Conservation (phyloP, 1,140 invertebrate species). For the Reticulitermes speratus region DNA sequence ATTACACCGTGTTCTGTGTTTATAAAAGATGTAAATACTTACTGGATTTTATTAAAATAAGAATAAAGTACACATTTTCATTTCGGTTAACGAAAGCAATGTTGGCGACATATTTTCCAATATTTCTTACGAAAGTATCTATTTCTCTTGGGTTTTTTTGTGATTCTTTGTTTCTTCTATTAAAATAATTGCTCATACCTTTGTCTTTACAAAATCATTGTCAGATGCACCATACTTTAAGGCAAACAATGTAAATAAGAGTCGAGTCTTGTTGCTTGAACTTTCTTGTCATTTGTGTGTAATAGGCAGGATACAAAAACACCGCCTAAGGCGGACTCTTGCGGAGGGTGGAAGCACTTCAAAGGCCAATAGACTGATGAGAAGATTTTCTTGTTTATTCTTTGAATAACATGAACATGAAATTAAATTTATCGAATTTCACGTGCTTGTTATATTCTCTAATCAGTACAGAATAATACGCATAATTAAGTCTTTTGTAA, state of each 20-base stretch:
- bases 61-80: not conserved
- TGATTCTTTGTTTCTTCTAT: not conserved
- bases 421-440: conserved; percentile 18
- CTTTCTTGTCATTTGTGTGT: not conserved
- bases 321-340: not conserved
- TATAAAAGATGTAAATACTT: too few relatives aligned
- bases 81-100: not conserved
- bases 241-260: not conserved
- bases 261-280: not conserved
- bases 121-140: not conserved
- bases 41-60: not conserved
- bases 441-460: not conserved
- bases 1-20: too few relatives aligned
- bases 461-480: not conserved
- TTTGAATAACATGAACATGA: not conserved
- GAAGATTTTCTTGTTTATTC: not conserved
- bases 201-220: conserved; percentile 17
- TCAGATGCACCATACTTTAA: not conserved
- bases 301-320: not conserved
- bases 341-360: not conserved
- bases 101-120: not conserved
- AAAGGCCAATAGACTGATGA: not conserved
- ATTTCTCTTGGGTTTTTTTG: not conserved
- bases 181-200: not conserved
- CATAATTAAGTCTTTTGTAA: not conserved